Percentiles rank a stretch among this genome's conserved stretches.
Conservation (phyloP, 2,888 invertebrate species). For the Epicampocera succincta region DNA sequence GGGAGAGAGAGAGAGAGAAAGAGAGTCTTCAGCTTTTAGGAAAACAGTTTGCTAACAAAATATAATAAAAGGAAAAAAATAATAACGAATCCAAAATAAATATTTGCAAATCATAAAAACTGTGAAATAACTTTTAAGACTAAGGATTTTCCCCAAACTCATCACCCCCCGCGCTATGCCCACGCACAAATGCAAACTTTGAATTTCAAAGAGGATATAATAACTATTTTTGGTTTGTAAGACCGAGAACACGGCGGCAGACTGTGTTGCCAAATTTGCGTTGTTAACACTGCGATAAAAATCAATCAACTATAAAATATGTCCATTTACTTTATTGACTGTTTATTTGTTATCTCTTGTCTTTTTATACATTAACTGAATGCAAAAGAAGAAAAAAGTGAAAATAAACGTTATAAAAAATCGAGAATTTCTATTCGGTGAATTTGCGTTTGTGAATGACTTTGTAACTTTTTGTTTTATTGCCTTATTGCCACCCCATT, state of each 20-base stretch:
- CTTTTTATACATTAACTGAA: conserved; percentile 36
- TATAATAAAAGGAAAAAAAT: not conserved
- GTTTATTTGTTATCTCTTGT: conserved; percentile 66
- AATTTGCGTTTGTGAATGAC: conserved; percentile 7
- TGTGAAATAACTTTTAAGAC: conserved; percentile 48
- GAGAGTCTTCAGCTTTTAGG: too few relatives aligned
- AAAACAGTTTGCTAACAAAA: too few relatives aligned
- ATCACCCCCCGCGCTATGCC: not conserved
- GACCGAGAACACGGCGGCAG: conserved; percentile 24
- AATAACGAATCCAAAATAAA: conserved; percentile 66
- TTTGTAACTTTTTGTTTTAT: conserved; percentile 39
- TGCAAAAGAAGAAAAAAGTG: not conserved
- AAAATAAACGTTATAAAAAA: conserved; percentile 26
- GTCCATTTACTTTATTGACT: conserved; percentile 67
- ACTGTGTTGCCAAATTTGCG: conserved; percentile 61
- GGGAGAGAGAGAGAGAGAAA: too few relatives aligned
- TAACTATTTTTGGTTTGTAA: not conserved
- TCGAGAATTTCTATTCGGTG: conserved; percentile 45
- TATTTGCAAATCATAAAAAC: conserved; percentile 71
- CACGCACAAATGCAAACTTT: conserved; percentile 10
- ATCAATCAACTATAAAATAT: conserved; percentile 76
- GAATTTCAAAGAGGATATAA: not conserved
- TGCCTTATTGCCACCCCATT: conserved; percentile 22
- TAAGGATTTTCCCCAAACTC: not conserved
- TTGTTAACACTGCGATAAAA: conserved; percentile 73